Evolutionary conservation across 2,797 vertebrate species (phyloP), one percentile per base, ranked within the genome.

Genomic region (Acanthiza pusilla): DNA sequence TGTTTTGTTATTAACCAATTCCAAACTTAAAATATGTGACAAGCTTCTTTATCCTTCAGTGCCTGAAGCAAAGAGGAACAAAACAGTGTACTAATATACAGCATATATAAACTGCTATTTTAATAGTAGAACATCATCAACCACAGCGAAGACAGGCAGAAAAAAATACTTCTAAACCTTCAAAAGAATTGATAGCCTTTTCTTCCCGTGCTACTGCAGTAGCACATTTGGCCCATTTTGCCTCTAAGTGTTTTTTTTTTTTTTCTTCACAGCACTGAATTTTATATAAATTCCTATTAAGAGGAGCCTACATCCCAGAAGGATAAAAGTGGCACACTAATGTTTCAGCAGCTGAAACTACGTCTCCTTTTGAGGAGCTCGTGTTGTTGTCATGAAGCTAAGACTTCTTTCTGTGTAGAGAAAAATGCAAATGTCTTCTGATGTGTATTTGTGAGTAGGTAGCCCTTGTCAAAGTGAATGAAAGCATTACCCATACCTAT

Each of bases 11-110:
- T 93, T 94, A 95, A 90, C 76, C 80, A 86, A 36, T 78, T 95
- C 80, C 6, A 6, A 95, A 94, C 85, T 91, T 91, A 86, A 93
- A 94, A 95, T 91, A 93, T 79, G 70, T 92, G 91, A 93, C 86
- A 93, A 85, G 67, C 72, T 93, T 85, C 91, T 89, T 95, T 92
- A 87, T 91, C 72, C 78, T 91, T 74, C 78, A 40, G 73, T 68
- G 95, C 95, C 96, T 74, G 78, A 82, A 96, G 94, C 91, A 88
- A 94, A 92, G 93, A 92, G 77, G 85, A 92, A 95, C 92, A 96
- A 92, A 94, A 77, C 78, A 91, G n/a, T 48, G 45, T 29, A 60
- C 54, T 91, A 86, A 86, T 90, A 86, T 38, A 34, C 55, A 84
- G 88, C 76, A 88, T 48, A 88, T 47, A 85, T 43, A 92, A 92